Conservation (phyloP, 1,140 invertebrate genomes). For the Cyclina sinensis region DNA sequence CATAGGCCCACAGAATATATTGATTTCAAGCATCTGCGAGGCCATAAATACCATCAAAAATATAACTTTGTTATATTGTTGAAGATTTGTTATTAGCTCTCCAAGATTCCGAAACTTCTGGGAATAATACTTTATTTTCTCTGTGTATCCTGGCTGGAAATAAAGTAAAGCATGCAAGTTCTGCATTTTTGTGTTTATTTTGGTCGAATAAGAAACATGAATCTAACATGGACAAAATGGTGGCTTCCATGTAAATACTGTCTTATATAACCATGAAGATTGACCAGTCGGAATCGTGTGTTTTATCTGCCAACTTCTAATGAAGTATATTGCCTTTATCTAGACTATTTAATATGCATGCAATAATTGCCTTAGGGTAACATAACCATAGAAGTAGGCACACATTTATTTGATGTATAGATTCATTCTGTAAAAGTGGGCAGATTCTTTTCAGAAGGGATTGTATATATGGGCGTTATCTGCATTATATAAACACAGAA, state of each 20-base stretch:
- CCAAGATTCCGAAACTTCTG: neutral
- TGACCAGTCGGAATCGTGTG: neutral
- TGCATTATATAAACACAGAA: too few relatives aligned
- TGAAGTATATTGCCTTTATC: too few relatives aligned
- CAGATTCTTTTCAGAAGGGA: constrained; percentile 24
- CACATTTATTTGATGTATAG: constrained; percentile 31
- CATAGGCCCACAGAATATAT: too few relatives aligned
- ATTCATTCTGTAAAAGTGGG: too few relatives aligned
- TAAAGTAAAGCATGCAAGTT: neutral
- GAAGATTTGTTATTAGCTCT: neutral
- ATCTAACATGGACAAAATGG: neutral
- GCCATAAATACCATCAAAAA: too few relatives aligned
- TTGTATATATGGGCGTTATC: constrained; percentile 29
- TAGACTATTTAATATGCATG: constrained; percentile 14
- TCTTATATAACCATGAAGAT: constrained; percentile 7
- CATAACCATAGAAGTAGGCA: constrained; percentile 14
- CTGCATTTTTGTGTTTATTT: neutral
- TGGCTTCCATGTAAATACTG: too few relatives aligned
- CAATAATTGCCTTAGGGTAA: constrained; percentile 13
- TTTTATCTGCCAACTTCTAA: constrained; percentile 23
- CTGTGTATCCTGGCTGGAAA: neutral
- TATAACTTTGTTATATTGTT: too few relatives aligned
- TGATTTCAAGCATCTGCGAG: too few relatives aligned
- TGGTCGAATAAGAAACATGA: neutral
- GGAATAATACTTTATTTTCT: neutral